Conservation (phyloP, 2,797 vertebrate species). For the Danio choprae region DNA sequence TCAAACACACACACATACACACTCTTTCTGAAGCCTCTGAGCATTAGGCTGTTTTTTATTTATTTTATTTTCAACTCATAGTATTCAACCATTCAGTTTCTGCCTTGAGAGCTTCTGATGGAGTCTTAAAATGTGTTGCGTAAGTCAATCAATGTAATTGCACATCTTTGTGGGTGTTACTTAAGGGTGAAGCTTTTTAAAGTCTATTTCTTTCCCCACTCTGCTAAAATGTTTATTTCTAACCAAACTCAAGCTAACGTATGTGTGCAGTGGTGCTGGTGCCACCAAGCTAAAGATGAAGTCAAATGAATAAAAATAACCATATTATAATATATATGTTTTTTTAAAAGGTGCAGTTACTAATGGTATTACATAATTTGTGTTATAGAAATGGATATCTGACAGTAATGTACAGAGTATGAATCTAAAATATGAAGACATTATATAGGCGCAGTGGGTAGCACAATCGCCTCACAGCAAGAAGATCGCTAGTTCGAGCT, state of each 20-base stretch:
- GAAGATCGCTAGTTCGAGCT: no score
- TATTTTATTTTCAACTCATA: conserved; percentile 11
- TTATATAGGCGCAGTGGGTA: no score
- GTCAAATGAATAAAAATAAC: no score
- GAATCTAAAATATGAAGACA: no score
- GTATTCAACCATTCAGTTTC: conserved; percentile 33
- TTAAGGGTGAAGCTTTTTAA: conserved; percentile 6
- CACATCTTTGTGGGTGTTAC: conserved; percentile 29
- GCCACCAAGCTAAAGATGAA: background rate
- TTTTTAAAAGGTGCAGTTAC: no score
- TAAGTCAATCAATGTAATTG: conserved; percentile 41
- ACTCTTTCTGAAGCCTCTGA: conserved; percentile 15
- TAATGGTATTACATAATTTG: no score
- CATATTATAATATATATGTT: no score
- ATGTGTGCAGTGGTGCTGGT: background rate
- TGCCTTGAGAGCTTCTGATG: conserved; percentile 34
- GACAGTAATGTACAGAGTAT: no score
- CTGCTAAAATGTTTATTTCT: background rate
- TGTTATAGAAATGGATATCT: no score
- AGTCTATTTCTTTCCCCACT: background rate
- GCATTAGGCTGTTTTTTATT: conserved; percentile 31
- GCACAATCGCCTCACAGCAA: no score
- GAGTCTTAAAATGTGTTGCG: conserved; percentile 37
- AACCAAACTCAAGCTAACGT: background rate
- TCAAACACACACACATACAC: conserved; percentile 37